These are phyloP conservation scores for Semotilus atromaculatus DNA, from an alignment of 2,797 vertebrate species.

Conservation along the genomic window DNA sequence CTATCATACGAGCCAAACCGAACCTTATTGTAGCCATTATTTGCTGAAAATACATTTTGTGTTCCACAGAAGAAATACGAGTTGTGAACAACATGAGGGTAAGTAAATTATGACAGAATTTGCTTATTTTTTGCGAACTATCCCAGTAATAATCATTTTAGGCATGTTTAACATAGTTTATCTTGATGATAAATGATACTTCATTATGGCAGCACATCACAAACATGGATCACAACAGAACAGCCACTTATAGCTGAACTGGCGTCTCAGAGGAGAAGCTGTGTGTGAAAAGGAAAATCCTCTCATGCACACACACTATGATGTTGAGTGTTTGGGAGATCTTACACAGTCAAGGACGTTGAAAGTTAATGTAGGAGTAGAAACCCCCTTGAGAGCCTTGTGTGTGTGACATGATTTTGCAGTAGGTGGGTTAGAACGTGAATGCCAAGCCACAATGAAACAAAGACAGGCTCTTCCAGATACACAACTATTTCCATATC, in stretches of 20 bases:
- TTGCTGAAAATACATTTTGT: background rate
- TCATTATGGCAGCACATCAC: background rate
- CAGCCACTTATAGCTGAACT: conserved; percentile 36
- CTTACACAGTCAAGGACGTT: conserved; percentile 56
- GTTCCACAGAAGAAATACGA: background rate
- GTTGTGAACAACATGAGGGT: background rate
- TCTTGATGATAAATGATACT: conserved; percentile 1
- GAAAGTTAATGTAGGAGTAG: conserved; percentile 60
- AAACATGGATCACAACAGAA: background rate
- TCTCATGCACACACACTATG: background rate
- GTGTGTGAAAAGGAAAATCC: conserved; percentile 48
- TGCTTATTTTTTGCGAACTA: no score
- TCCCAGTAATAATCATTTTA: background rate
- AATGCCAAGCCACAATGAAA: background rate
- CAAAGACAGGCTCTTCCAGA: background rate
- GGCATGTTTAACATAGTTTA: background rate
- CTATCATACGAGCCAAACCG: no score
- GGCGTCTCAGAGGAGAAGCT: conserved; percentile 27
- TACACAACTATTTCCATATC: background rate
- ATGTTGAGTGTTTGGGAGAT: conserved; percentile 24
- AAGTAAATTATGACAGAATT: background rate
- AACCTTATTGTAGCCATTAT: no score
- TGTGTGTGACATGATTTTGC: conserved; percentile 29
- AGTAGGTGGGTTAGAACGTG: conserved; percentile 3
- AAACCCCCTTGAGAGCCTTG: conserved; percentile 46